phyloP scores from a whole-genome alignment of 2,797 vertebrate genomes.

The Ctenopoma kingsleyae region DNA sequence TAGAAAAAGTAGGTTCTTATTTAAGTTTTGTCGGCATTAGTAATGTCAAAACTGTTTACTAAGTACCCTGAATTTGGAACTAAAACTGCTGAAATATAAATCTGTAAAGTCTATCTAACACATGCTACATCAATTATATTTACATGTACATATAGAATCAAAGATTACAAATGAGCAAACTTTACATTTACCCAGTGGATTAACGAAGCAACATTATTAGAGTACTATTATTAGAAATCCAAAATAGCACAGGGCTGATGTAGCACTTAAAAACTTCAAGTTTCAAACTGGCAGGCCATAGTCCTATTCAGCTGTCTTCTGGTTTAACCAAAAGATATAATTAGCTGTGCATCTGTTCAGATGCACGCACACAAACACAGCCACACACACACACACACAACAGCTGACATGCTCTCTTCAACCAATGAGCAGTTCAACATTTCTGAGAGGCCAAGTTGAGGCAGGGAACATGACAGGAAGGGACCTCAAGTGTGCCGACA shows the following conservation, averaged over 20 bases:
- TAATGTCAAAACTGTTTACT: too few relatives aligned
- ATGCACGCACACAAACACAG: conserved; percentile 29
- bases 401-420: conserved; percentile 71
- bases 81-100: not conserved
- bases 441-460: conserved; percentile 74
- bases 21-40: too few relatives aligned
- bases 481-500: conserved; percentile 24
- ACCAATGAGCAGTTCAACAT: conserved; percentile 63
- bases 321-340: conserved; percentile 61
- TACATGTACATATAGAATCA: not conserved
- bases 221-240: not conserved
- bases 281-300: conserved; percentile 20
- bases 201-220: not conserved
- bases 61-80: not conserved
- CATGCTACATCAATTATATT: not conserved
- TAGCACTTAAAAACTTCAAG: conserved; percentile 1
- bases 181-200: not conserved
- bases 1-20: not conserved
- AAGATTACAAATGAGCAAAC: not conserved
- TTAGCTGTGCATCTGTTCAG: conserved; percentile 78
- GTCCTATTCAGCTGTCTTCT: conserved; percentile 63
- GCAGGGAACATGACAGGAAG: conserved; percentile 45
- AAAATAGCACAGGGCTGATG: not conserved
- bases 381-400: conserved; percentile 26
- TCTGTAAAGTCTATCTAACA: not conserved